Base-by-base conservation (phyloP, 23 tunicate species). In the Diplosoma virens region DNA sequence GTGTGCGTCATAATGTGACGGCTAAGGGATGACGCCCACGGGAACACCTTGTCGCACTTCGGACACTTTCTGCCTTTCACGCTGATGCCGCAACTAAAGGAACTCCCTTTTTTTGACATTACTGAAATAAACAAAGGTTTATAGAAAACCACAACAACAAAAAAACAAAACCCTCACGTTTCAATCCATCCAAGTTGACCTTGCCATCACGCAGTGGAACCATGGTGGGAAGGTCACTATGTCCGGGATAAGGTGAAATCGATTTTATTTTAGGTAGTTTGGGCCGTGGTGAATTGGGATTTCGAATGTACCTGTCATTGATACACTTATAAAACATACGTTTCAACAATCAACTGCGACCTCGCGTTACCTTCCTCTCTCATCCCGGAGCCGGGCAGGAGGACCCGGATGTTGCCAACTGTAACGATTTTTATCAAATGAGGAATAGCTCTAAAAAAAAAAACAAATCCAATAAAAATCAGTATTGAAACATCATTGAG, bases 1-100 rank as follows among this genome's bases (percentile, higher is more conserved):
- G 98, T 92, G 77, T 92, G 98, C 1, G 98, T 92, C 92, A 92
- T 85, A 25, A 92, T 85, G 33, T 92, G 98, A 20, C 98, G 72
- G 29, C 98, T 53, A 6, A 92, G 68, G 1, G 98, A 92, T 1
- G 98, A 92, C 5, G 98, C 98, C 98, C 98, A 92, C 3, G 98
- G 98, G 35, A 92, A 92, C 1, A 75, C 53, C 45, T 92, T 92
- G 59, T 70, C 81, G 76, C 98, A 92, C 32, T 92, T 81, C 37
- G 97, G 97, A 48, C 97, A 90, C 47, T 90, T 83, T 74, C 97
- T 41, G n/a, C 67, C 61, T 24, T 47, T 72, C 74, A 67, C 14
- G 52, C 52, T 16, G 16, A 9, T 11, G 52, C 52, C 16, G 52
- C 14, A 45, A 9, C 16, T 45, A 45, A 45, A 45, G 16, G 16